Base-by-base conservation (phyloP, 2,797 vertebrate species). In the Diplodus puntazzo region DNA sequence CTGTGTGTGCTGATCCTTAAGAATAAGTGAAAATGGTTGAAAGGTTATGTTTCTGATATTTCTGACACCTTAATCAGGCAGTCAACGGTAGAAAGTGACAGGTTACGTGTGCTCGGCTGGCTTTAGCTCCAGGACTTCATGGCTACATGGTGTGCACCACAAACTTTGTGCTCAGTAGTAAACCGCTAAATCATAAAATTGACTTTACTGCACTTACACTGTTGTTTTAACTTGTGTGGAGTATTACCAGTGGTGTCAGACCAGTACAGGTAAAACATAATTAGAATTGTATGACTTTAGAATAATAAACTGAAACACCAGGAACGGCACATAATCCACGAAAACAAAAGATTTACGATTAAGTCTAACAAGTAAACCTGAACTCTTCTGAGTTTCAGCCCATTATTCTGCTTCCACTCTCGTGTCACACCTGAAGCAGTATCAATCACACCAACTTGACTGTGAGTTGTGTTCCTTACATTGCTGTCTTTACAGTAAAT, bases 21-120 rank as follows among this genome's bases (percentile, higher is more conserved):
- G 59, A 72, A 67, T 72, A 58, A 63, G 23, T 21, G 34, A 81
- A 79, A 23, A 75, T 73, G n/a, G n/a, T n/a, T n/a, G n/a, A 52
- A 63, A 21, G 14, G 0, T 21, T 66, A 5, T 70, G 69, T 76
- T 66, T 73, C 5, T 10, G 62, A 25, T 34, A 69, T 67, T 34
- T 72, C 45, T 62, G 61, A 30, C 52, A 62, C 63, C 18, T 73
- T 59, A 48, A 70, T 64, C 27, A 62, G 52, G 25, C 60, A 61
- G 58, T 46, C 49, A 52, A 72, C 54, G 46, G 69, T 52, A 54
- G 12, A 74, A 60, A 63, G 50, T 30, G 72, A 62, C 55, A 43
- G 9, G 58, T 53, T 55, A 73, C 57, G 64, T 25, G 14, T 30
- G 27, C 20, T 48, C 45, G 30, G n/a, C 23, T 64, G 48, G 55